Conservation (phyloP, 2,888 invertebrate species). For the Habroteleia sp. region DNA sequence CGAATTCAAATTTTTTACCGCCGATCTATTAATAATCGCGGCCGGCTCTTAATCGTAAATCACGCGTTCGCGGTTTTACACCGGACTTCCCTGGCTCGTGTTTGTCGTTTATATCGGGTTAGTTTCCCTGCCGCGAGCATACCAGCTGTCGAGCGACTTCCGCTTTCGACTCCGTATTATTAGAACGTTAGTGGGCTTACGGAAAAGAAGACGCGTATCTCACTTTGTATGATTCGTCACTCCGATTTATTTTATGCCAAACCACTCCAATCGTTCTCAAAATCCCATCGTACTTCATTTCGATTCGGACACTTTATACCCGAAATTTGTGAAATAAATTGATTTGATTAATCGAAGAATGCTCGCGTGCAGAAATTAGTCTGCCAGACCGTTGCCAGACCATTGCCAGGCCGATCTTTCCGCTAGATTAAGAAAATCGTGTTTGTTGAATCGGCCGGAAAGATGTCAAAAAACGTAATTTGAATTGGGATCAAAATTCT, state of each 20-base stretch:
- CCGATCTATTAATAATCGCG: conserved; percentile 42
- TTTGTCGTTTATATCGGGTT: conserved; percentile 59
- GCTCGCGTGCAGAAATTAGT: too few species aligned
- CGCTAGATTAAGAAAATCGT: too few species aligned
- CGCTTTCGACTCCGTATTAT: conserved; percentile 58
- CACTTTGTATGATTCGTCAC: conserved; percentile 28
- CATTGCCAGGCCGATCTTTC: too few species aligned
- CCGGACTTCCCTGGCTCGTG: conserved; percentile 41
- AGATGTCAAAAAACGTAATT: conserved; percentile 39
- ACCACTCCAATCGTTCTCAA: conserved; percentile 17
- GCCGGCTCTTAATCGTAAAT: conserved; percentile 49
- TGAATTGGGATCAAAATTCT: conserved; percentile 47
- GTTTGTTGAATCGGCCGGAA: conserved; percentile 6
- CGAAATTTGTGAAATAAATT: too few species aligned
- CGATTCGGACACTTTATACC: too few species aligned
- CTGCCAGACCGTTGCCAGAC: too few species aligned
- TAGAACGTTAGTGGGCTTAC: conserved; percentile 50
- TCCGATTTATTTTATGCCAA: conserved; percentile 17
- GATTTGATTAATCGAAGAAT: too few species aligned
- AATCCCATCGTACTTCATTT: conserved; percentile 13
- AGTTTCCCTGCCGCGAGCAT: conserved; percentile 56
- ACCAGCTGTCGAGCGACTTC: conserved; percentile 62
- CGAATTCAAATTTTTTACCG: conserved; percentile 27
- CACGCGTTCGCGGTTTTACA: conserved; percentile 47
- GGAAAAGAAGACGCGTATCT: conserved; percentile 47